Percentiles rank a stretch among this genome's conserved stretches.
These are phyloP conservation scores for Chrysopilus asiliformis DNA, from an alignment of 2,888 invertebrate genomes.

Conservation along the genomic window DNA sequence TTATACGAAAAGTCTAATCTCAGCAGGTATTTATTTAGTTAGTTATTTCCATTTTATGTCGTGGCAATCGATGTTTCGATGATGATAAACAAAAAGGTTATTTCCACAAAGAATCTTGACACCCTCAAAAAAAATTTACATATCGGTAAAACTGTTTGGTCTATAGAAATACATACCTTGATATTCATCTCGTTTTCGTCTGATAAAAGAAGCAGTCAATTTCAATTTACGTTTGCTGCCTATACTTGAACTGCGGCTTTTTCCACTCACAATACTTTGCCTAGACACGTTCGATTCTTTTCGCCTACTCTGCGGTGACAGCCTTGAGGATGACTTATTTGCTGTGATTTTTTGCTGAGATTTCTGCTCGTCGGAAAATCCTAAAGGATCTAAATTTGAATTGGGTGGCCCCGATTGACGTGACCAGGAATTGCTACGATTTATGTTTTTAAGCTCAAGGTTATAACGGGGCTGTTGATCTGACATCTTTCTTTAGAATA, in stretches of 20 bases:
- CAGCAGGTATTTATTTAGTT: too few species aligned
- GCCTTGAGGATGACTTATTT: slow-evolving; percentile 1
- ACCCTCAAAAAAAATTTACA: too few species aligned
- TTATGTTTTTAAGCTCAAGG: slow-evolving; percentile 11
- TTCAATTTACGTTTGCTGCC: slow-evolving; percentile 22
- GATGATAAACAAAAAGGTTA: too few species aligned
- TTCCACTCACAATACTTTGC: slow-evolving; percentile 18
- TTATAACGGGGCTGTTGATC: slow-evolving; percentile 5
- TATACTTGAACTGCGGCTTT: slow-evolving; percentile 20
- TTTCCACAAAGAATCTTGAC: too few species aligned
- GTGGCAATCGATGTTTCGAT: too few species aligned
- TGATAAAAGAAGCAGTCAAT: slow-evolving; percentile 31
- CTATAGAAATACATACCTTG: slow-evolving; percentile 35
- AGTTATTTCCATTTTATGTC: too few species aligned
- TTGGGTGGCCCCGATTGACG: slow-evolving; percentile 27
- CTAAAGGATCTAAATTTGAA: slow-evolving; percentile 18
- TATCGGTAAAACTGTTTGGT: too few species aligned
- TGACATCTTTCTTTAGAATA: too few species aligned
- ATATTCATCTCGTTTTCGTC: slow-evolving; percentile 29
- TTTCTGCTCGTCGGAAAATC: slow-evolving; percentile 3
- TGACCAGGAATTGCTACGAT: slow-evolving; percentile 28
- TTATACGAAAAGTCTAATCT: too few species aligned
- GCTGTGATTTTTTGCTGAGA: slow-evolving; percentile 6
- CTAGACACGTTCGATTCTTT: slow-evolving; percentile 27
- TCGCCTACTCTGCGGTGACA: slow-evolving; percentile 14